Conservation (phyloP, 1,140 invertebrate species). For the Onthophagus taurus region DNA sequence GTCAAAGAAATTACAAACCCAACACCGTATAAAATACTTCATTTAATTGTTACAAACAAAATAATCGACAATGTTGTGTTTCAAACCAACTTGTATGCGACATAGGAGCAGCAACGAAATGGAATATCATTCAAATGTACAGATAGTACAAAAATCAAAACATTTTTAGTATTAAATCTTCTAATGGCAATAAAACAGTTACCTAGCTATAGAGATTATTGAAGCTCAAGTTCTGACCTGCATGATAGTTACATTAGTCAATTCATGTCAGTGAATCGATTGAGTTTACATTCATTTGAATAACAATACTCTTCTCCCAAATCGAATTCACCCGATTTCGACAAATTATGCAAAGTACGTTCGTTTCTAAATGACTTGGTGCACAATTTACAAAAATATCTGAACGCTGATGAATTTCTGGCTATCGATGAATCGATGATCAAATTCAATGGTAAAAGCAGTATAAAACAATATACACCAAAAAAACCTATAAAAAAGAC, state of each 20-base stretch:
- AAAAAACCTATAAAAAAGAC: slow-evolving; percentile 39
- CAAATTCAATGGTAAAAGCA: slow-evolving; percentile 32
- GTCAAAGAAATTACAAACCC: not conserved
- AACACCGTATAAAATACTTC: not conserved
- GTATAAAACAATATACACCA: slow-evolving; percentile 37
- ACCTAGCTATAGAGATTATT: slow-evolving; percentile 4
- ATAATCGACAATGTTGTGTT: not conserved
- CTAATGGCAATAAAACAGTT: slow-evolving; percentile 3
- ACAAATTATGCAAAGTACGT: slow-evolving; percentile 4
- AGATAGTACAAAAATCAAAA: slow-evolving; percentile 1
- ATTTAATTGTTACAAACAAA: not conserved
- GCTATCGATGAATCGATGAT: slow-evolving; percentile 33
- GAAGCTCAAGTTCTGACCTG: slow-evolving; percentile 3
- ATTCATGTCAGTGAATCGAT: slow-evolving; percentile 4
- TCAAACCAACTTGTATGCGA: slow-evolving; percentile 1
- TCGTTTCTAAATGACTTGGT: slow-evolving; percentile 2
- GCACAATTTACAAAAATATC: slow-evolving; percentile 1
- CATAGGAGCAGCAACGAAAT: slow-evolving; percentile 3
- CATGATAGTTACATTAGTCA: slow-evolving; percentile 5
- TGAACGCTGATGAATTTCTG: slow-evolving; percentile 6
- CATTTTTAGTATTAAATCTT: slow-evolving; percentile 3
- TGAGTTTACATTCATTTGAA: not conserved
- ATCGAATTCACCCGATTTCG: slow-evolving; percentile 4
- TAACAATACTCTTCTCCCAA: slow-evolving; percentile 5
- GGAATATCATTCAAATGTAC: not conserved